Evolutionary conservation across 2,797 vertebrate species (phyloP).

Genomic region (Coendou prehensilis): DNA sequence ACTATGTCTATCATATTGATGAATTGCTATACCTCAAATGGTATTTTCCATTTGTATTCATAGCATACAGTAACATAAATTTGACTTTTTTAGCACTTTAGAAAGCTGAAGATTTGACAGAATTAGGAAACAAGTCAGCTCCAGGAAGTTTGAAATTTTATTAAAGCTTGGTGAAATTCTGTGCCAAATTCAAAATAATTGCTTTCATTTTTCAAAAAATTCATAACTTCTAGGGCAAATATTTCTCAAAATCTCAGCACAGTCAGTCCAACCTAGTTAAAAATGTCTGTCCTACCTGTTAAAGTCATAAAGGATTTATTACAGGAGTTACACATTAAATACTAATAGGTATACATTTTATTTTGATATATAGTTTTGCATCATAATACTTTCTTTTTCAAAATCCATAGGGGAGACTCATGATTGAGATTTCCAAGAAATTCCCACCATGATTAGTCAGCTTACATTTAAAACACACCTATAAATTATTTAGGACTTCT

Average conservation of each 20-base stretch:
- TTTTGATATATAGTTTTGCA: not conserved
- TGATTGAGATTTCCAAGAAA: not conserved
- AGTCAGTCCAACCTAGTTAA: not conserved
- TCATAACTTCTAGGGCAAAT: not conserved
- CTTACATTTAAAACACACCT: not conserved
- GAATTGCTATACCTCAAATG: not conserved
- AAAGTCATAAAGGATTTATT: not conserved
- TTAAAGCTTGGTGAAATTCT: not conserved
- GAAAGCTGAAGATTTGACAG: not conserved
- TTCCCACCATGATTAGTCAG: not conserved
- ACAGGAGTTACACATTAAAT: not conserved
- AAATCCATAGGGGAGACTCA: not conserved
- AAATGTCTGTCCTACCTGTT: not conserved
- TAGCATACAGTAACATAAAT: not conserved
- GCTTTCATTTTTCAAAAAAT: slow-evolving; percentile 21
- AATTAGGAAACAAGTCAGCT: not conserved
- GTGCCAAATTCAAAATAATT: not conserved
- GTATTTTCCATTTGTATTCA: not conserved
- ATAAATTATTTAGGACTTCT: not conserved
- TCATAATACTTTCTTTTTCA: not conserved
- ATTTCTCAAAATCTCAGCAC: not conserved
- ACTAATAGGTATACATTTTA: not conserved
- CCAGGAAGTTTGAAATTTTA: not conserved
- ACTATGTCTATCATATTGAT: not conserved
- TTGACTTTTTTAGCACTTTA: not conserved